Evolutionary conservation across 2,113 vertebrate genomes (phyloP).

Genomic region (human): GRCh38 chr3:51955501-51956000

Average conservation of each 20-base stretch:
- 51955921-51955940: conserved; percentile 91
- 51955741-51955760: conserved; percentile 91
- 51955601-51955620: not conserved
- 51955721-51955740: conserved; percentile 90
- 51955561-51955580: not conserved
- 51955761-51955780: conserved; percentile 91
- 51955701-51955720: conserved; percentile 88
- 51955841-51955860: conserved; percentile 93
- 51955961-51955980: conserved; percentile 93
- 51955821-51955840: conserved; percentile 94
- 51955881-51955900: conserved; percentile 89
- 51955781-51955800: conserved; percentile 91
- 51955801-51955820: conserved; percentile 92
- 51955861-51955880: conserved; percentile 88
- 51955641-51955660: conserved; percentile 72
- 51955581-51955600: not conserved
- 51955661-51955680: conserved; percentile 70
- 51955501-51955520: not conserved
- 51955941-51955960: conserved; percentile 93
- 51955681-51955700: conserved; percentile 75
- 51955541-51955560: not conserved
- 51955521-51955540: conserved; percentile 62
- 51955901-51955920: conserved; percentile 88
- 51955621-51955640: not conserved
- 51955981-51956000: conserved; percentile 95